Evolutionary conservation across 2,888 invertebrate species (phyloP), one percentile per base, ranked within the genome.

Genomic region (Xylota segnis): DNA sequence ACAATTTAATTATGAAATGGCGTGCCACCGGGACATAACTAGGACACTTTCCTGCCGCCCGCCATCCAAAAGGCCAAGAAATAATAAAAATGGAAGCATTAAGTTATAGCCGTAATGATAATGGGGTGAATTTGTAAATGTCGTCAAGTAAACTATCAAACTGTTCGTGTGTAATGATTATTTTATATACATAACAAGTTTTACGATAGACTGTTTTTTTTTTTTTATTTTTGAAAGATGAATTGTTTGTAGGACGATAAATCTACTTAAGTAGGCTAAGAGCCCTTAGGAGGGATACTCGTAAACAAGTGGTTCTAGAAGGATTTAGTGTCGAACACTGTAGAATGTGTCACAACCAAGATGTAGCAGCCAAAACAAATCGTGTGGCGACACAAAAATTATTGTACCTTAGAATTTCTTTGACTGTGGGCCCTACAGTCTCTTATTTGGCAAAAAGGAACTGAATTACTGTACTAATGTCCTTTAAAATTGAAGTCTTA

Each of bases 1-100:
- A 83, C 83, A 83, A 83, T 83, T 83, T 83, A 83, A 83, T 83
- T 83, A 77, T 71, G 50, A 66, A 66, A 83, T 83, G 52, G 83
- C 83, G 83, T 83, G 82, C 50, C 82, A 82, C 63, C 29, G 82
- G 63, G 63, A 65, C 70, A 82, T 82, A 76, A 56, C 63, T 23
- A 66, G 66, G 76, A 71, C 71, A 59, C 72, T 79, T 43, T 79
- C 65, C 27, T 65, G 47, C 50, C 47, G 40, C 32, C 37, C 16
- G 9, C 63, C 52, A 18, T 34, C n/a, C 2, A 40, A 23, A 34
- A 40, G 63, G 54, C 43, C 23, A 32, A 52, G 40, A 37, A 34
- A 10, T 63, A 58, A 34, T 66, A 58, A 71, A 23, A 83, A 83
- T 65, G 45, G 54, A 66, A 54, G 58, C 70, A 76, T 75, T 81